Evolutionary conservation across 2,888 invertebrate species (phyloP).

Genomic region (Fabriciana adippe): DNA sequence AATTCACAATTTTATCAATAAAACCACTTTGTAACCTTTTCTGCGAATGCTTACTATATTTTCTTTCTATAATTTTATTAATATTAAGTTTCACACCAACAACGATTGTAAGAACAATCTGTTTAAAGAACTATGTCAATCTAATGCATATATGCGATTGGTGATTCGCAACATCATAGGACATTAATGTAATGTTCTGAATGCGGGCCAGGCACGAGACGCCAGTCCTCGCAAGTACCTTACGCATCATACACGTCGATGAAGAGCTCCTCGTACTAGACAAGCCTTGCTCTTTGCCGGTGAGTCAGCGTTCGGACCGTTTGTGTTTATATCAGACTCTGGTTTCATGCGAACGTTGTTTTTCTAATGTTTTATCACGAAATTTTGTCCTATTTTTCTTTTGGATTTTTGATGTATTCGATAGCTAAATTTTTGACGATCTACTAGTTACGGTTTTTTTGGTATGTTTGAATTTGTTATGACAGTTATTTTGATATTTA

Average conservation of each 20-base stretch:
- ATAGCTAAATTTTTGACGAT: neutral
- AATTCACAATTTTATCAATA: no score
- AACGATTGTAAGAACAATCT: neutral
- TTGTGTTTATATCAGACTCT: constrained; percentile 57
- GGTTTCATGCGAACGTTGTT: constrained; percentile 36
- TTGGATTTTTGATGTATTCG: neutral
- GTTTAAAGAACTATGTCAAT: neutral
- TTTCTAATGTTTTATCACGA: neutral
- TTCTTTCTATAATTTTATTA: neutral
- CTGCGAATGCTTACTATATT: no score
- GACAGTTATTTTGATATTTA: neutral
- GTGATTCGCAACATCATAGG: constrained; percentile 41
- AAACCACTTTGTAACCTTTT: no score
- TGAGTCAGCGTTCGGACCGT: constrained; percentile 80
- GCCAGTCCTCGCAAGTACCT: constrained; percentile 90
- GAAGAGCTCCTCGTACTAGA: constrained; percentile 94
- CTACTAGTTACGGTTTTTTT: neutral
- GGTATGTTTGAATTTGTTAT: constrained; percentile 3
- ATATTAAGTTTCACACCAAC: neutral
- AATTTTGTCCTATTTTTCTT: neutral
- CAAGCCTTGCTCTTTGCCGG: constrained; percentile 94
- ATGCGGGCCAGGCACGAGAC: constrained; percentile 91
- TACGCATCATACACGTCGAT: constrained; percentile 91
- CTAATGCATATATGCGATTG: constrained; percentile 12
- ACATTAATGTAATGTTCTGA: constrained; percentile 46